A percentile compares a stretch with the other conserved stretches of the same genome.
Evolutionary conservation across 2,113 vertebrate genomes (phyloP).

Genomic region (Peromyscus californicus): DNA sequence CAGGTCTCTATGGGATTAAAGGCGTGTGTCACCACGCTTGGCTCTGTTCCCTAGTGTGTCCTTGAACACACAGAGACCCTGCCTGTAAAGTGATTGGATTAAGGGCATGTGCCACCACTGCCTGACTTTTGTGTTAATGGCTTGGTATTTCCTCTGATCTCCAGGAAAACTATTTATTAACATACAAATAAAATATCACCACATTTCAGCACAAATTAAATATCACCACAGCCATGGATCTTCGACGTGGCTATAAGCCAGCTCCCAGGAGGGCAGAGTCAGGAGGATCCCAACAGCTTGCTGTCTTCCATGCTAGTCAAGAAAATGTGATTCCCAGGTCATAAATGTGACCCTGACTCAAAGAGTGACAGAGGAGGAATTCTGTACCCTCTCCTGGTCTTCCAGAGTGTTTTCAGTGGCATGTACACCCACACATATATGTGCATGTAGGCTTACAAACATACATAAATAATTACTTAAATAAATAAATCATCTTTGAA

Average conservation of each 20-base stretch:
- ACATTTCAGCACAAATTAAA: no score
- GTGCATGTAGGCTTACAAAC: neutral
- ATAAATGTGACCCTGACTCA: neutral
- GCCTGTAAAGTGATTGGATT: no score
- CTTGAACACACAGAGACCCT: no score
- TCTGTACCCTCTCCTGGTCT: neutral
- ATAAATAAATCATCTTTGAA: neutral
- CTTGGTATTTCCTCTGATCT: no score
- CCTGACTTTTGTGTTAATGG: no score
- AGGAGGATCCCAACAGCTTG: neutral
- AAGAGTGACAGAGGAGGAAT: neutral
- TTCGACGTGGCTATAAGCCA: neutral
- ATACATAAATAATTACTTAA: neutral
- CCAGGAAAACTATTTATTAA: no score
- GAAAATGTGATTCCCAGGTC: neutral
- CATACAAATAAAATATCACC: no score
- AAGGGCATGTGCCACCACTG: no score
- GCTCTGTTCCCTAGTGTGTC: no score
- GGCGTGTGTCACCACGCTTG: no score
- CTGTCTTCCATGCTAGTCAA: neutral
- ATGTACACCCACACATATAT: neutral
- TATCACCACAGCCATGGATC: no score
- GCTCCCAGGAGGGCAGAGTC: neutral
- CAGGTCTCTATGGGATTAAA: no score
- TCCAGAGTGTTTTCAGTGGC: neutral